Base-by-base conservation (phyloP, 2,113 vertebrate species). In the Cairina moschata region DNA sequence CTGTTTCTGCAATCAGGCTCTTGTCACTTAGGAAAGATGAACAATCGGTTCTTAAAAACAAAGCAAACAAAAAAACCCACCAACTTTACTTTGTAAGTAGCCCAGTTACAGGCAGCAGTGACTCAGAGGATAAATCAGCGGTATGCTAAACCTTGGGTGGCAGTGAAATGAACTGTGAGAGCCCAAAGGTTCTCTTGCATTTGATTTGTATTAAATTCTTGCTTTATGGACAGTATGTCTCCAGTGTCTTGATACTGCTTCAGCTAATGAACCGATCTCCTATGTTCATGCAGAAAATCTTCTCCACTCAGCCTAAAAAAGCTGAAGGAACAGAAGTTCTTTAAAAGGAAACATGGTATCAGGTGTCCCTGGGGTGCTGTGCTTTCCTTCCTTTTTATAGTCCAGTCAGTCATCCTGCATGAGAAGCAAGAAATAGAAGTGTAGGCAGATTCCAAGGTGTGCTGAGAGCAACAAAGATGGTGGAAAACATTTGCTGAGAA, bases 371-470 rank as follows among this genome's bases (percentile, higher is more conserved):
- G 4, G 71, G 40, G 54, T 73, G 87, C 75, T 44, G 38, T 34
- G 32, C 67, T 88, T 75, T 75, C 82, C 73, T 91, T 58, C 75
- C 67, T 94, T 94, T 88, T 91, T 88, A 69, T 77, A 80, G 86
- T 48, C 63, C 63, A 60, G 40, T 15, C 65, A 44, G 34, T 60
- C 88, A 91, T 18, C 63, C 44, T 34, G 23, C 15, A 13, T 16
- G 72, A 58, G 71, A 32, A 79, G 56, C 3, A 9, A 87, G 90
- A 87, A 78, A 65, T 46, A 67, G 58, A 48, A 86, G n/a, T 29
- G 63, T 44, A 56, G 72, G 63, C 83, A 83, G 44, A 69, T 88
- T 83, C 40, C 52, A 86, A 55, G n/a, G 38, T 72, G 7, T 71
- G 9, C 74, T 67, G 66, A 65, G 52, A 94, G 62, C 68, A 86